phyloP scores from a whole-genome alignment of 2,113 vertebrate genomes.

The Sceloporus tristichus region DNA sequence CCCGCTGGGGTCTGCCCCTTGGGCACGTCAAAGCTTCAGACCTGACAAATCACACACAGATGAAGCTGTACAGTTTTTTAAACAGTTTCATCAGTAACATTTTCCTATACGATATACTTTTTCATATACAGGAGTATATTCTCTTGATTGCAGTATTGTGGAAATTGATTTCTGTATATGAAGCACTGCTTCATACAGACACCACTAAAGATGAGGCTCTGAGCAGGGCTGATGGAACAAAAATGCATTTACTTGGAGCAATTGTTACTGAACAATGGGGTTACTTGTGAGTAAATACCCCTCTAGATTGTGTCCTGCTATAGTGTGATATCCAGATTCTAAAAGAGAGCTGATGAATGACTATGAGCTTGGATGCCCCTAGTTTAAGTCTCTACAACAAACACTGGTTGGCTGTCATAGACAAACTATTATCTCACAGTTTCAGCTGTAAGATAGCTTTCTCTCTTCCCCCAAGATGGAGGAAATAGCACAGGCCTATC shows the following conservation, averaged over 20 bases:
- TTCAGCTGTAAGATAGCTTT: not conserved
- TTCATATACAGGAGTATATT: constrained; percentile 62
- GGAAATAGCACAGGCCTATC: not conserved
- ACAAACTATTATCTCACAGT: not conserved
- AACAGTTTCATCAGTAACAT: constrained; percentile 82
- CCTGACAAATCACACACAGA: constrained; percentile 89
- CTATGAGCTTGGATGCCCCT: not conserved
- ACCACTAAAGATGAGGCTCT: constrained; percentile 62
- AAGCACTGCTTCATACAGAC: constrained; percentile 63
- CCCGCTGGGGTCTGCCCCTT: constrained; percentile 87
- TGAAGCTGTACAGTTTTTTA: constrained; percentile 87
- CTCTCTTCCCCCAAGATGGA: not conserved
- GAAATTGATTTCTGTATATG: constrained; percentile 71
- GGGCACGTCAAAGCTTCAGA: constrained; percentile 87
- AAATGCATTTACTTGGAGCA: constrained; percentile 23
- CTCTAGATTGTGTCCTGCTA: not conserved
- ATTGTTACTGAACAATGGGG: not conserved
- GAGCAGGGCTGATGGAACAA: constrained; percentile 39
- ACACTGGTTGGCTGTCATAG: not conserved
- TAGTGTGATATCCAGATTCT: not conserved
- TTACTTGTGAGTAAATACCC: constrained; percentile 10
- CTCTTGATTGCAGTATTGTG: constrained; percentile 71
- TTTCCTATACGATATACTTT: constrained; percentile 57
- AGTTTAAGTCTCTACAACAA: not conserved
- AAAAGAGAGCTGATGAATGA: not conserved